Conservation (phyloP, 2,797 vertebrate genomes). For the Clangula hyemalis region DNA sequence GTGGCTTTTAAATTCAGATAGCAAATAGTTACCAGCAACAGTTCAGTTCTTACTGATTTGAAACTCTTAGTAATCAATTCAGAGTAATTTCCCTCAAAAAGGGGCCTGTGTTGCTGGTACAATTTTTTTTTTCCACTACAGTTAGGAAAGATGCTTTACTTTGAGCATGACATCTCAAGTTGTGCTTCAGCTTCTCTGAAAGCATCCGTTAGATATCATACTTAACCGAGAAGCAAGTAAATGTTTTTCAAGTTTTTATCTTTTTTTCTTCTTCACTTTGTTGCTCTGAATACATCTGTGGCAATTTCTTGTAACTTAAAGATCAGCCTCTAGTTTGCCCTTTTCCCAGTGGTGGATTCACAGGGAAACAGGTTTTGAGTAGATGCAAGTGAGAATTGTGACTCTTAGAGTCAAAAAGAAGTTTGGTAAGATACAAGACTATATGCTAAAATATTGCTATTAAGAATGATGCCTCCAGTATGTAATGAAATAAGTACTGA, state of each 20-base stretch:
- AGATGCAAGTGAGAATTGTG: neutral
- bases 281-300: neutral
- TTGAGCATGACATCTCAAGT: neutral
- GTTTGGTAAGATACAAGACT: neutral
- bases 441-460: neutral
- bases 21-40: neutral
- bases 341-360: neutral
- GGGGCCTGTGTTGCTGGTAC: neutral
- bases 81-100: neutral
- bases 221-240: neutral
- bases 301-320: neutral
- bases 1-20: neutral
- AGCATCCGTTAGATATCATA: neutral
- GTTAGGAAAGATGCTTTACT: neutral
- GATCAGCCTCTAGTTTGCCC: neutral
- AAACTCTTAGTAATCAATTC: neutral
- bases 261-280: neutral
- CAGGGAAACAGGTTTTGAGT: neutral
- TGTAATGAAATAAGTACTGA: neutral
- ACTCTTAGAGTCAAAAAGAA: neutral
- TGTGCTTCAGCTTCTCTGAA: neutral
- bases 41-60: neutral
- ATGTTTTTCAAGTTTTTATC: neutral
- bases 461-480: neutral
- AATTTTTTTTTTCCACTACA: neutral